A percentile compares a stretch with the other conserved stretches of the same genome.
Conservation (phyloP, 37 sponge, comb jelly and placozoan species). For the Eunapius fragilis region DNA sequence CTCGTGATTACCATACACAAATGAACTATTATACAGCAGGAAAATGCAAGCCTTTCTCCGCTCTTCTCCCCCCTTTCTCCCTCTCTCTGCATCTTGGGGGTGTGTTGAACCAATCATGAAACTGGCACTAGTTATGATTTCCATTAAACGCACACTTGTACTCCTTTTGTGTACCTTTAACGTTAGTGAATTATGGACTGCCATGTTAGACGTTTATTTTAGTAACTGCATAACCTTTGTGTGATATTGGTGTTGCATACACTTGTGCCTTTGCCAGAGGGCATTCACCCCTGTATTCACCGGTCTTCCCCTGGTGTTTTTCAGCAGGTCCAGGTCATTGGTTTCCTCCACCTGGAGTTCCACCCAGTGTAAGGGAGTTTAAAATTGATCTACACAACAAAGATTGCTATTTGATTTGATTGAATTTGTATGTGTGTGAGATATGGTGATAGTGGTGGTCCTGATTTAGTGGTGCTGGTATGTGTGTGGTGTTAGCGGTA, state of each 20-base stretch:
- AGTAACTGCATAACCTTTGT: not conserved
- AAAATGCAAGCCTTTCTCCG: not conserved
- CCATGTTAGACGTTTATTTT: not conserved
- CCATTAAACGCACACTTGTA: not conserved
- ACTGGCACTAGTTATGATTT: too few species aligned
- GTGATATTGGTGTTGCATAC: not conserved
- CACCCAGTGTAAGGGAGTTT: not conserved
- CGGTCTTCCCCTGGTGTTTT: not conserved
- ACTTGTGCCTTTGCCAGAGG: not conserved
- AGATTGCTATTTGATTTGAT: not conserved
- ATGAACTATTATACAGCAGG: not conserved
- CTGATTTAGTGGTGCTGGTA: too few species aligned
- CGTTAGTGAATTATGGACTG: not conserved
- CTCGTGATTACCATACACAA: not conserved
- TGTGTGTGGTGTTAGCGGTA: too few species aligned
- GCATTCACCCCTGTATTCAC: too few species aligned
- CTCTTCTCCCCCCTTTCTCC: not conserved
- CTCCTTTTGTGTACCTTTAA: too few species aligned
- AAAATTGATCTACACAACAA: too few species aligned
- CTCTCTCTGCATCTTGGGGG: constrained; percentile 20
- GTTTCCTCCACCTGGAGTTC: not conserved
- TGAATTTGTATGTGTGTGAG: not conserved
- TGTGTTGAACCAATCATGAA: not conserved
- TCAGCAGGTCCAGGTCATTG: not conserved
- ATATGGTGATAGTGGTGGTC: too few species aligned